Evolutionary conservation across 2,113 vertebrate genomes (phyloP).

Genomic region (Platysternon megacephalum): DNA sequence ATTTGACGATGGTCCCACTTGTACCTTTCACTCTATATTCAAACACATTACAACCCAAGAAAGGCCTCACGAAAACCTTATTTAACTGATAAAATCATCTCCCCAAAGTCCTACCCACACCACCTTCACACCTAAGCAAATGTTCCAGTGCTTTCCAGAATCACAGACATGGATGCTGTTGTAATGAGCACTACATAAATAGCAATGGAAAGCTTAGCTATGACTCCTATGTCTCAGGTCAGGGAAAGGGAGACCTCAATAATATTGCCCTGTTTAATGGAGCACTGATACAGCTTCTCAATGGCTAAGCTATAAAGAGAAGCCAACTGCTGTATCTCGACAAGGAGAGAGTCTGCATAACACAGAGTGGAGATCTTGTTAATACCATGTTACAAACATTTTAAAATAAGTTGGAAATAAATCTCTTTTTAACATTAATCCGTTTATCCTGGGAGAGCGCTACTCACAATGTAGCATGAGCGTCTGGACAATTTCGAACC

Average conservation of each 20-base stretch:
- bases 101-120: background rate
- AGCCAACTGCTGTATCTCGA: slow-evolving; percentile 3
- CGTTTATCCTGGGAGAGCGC: rapidly evolving
- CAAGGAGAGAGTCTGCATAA: background rate
- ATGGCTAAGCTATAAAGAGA: background rate
- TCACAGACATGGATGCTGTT: slow-evolving; percentile 2
- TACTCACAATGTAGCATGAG: background rate
- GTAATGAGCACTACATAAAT: slow-evolving; percentile 8
- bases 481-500: background rate
- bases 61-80: background rate
- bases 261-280: slow-evolving; percentile 21
- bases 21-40: background rate
- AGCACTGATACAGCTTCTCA: background rate
- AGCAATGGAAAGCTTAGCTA: background rate
- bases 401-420: slow-evolving; percentile 10
- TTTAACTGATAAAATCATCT: background rate
- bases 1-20: background rate
- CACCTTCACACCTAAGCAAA: background rate
- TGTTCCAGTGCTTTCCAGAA: background rate
- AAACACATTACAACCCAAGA: background rate
- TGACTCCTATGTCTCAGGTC: background rate
- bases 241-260: slow-evolving; percentile 36
- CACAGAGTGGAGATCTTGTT: background rate
- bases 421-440: slow-evolving; percentile 17
- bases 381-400: background rate